Evolutionary conservation across 2,888 invertebrate species (phyloP).

Genomic region (Plebejus melissa): DNA sequence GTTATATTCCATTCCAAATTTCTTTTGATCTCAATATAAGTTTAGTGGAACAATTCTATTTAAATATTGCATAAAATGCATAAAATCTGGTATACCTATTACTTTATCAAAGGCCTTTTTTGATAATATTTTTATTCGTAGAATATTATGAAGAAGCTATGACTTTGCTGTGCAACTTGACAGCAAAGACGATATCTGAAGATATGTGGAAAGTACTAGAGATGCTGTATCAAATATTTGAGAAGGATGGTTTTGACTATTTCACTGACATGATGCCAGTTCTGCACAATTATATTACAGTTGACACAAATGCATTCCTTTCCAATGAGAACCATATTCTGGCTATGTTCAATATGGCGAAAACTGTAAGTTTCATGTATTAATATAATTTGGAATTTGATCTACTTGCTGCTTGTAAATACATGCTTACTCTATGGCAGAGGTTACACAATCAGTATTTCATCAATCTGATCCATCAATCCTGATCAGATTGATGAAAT

Average conservation of each 20-base stretch:
- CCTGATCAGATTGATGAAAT: too few relatives aligned
- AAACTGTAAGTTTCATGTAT: conserved; percentile 80
- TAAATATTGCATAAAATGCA: too few relatives aligned
- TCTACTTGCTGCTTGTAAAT: too few relatives aligned
- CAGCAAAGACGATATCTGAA: conserved; percentile 90
- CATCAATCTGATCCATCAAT: too few relatives aligned
- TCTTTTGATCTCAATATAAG: too few relatives aligned
- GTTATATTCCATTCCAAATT: too few relatives aligned
- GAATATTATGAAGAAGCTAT: conserved; percentile 99
- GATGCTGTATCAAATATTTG: conserved; percentile 92
- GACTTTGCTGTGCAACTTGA: conserved; percentile 94
- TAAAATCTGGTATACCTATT: too few relatives aligned
- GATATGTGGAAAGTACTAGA: conserved; percentile 98
- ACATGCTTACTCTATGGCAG: too few relatives aligned
- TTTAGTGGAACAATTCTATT: too few relatives aligned
- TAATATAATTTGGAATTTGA: not conserved
- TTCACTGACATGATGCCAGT: conserved; percentile 99
- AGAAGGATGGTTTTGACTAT: conserved; percentile 96
- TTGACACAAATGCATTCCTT: conserved; percentile 95
- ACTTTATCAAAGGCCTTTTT: not conserved
- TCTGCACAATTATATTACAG: conserved; percentile 97
- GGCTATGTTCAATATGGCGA: conserved; percentile 97
- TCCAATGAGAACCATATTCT: conserved; percentile 93
- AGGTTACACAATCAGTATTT: too few relatives aligned
- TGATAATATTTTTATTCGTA: conserved; percentile 47